Conservation (phyloP, 2,888 invertebrate species). For the Drosophila greeni region DNA sequence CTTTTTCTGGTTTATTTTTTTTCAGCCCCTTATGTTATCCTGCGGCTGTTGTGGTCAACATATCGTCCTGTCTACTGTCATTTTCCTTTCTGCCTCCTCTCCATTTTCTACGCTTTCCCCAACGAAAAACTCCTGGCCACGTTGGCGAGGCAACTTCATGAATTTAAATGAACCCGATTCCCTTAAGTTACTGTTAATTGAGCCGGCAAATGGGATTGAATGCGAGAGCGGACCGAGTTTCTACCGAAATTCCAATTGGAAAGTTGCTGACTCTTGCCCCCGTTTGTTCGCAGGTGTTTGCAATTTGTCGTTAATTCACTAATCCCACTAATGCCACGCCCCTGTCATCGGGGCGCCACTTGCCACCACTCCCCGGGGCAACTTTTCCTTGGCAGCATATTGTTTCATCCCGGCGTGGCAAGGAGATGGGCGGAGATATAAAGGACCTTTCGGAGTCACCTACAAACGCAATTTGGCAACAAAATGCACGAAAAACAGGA, state of each 20-base stretch:
- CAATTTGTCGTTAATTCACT: constrained; percentile 62
- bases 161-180: constrained; percentile 56
- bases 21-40: constrained; percentile 15
- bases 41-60: constrained; percentile 44
- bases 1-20: neutral
- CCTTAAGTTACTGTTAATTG: constrained; percentile 61
- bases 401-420: constrained; percentile 55
- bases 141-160: constrained; percentile 37
- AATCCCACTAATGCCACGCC: constrained; percentile 46
- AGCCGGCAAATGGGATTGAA: constrained; percentile 60
- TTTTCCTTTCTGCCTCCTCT: constrained; percentile 26
- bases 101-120: constrained; percentile 1
- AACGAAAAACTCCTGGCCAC: constrained; percentile 21
- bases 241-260: constrained; percentile 49
- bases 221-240: constrained; percentile 32
- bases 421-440: constrained; percentile 30
- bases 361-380: neutral
- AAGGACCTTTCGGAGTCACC: constrained; percentile 56
- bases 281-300: constrained; percentile 63
- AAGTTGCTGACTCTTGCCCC: constrained; percentile 60
- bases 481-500: constrained; percentile 60
- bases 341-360: constrained; percentile 56
- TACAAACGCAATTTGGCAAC: constrained; percentile 76
- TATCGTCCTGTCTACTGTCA: constrained; percentile 41
- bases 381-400: constrained; percentile 55